phyloP scores from a whole-genome alignment of 1,140 invertebrate genomes.

The Sycobia sp. region DNA sequence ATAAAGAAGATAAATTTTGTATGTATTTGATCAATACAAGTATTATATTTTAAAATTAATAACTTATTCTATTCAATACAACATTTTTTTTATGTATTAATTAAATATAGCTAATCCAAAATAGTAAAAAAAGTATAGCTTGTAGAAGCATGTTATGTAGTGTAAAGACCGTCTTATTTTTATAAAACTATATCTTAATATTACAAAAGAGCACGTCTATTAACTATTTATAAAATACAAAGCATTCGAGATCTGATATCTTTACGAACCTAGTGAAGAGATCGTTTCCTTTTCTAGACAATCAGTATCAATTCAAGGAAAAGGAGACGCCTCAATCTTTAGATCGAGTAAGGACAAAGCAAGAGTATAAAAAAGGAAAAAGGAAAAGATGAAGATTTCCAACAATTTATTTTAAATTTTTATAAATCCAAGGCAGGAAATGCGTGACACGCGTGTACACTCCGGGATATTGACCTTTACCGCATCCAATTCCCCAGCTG shows the following conservation, averaged over 20 bases:
- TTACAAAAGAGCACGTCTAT: not conserved
- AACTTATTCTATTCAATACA: too few relatives aligned
- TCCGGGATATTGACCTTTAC: slow-evolving; percentile 87
- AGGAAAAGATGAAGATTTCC: slow-evolving; percentile 9
- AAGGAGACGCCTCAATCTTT: slow-evolving; percentile 1
- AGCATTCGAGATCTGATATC: slow-evolving; percentile 16
- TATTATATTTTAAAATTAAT: too few relatives aligned
- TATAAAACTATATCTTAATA: not conserved
- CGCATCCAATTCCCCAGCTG: slow-evolving; percentile 93
- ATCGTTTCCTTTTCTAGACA: slow-evolving; percentile 11
- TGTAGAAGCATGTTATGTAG: too few relatives aligned
- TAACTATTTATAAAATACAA: slow-evolving; percentile 24
- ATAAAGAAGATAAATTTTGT: too few relatives aligned
- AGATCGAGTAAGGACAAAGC: slow-evolving; percentile 23
- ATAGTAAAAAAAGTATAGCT: too few relatives aligned
- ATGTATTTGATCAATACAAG: too few relatives aligned
- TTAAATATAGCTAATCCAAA: too few relatives aligned
- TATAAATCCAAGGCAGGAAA: slow-evolving; percentile 80
- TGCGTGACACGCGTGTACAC: slow-evolving; percentile 81
- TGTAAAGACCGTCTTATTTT: too few relatives aligned
- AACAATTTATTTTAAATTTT: slow-evolving; percentile 66
- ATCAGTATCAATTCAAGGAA: not conserved
- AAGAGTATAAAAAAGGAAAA: not conserved
- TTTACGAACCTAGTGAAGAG: slow-evolving; percentile 14
- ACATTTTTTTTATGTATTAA: too few relatives aligned